Percentiles rank a stretch among this genome's conserved stretches.
Evolutionary conservation across 2,113 vertebrate species (phyloP).

Genomic region (Grammomys dolichurus): DNA sequence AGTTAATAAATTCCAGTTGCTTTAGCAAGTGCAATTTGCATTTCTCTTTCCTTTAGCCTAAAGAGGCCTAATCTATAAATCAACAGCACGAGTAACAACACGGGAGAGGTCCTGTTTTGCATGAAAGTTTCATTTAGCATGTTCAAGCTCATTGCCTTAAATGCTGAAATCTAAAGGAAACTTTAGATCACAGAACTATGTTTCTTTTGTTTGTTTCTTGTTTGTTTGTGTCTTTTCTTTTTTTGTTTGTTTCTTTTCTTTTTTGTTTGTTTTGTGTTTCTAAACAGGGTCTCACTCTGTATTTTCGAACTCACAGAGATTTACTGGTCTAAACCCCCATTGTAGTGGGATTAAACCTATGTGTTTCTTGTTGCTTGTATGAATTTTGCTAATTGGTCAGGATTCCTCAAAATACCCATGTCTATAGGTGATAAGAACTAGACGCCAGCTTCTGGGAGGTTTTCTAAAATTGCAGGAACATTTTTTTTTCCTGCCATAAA

Average conservation of each 20-base stretch:
- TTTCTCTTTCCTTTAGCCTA: not conserved
- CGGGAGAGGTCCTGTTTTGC: not conserved
- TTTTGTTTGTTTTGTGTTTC: not conserved
- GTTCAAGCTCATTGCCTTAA: not conserved
- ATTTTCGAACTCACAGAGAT: not conserved
- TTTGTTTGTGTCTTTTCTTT: not conserved
- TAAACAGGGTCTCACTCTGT: not conserved
- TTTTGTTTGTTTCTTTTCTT: not conserved
- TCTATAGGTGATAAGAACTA: not conserved
- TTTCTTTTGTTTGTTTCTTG: not conserved
- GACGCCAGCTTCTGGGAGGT: not conserved
- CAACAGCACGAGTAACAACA: not conserved
- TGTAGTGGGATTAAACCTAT: not conserved
- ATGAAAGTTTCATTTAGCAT: not conserved
- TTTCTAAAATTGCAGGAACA: not conserved
- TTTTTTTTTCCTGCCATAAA: not conserved
- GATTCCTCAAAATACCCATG: not conserved
- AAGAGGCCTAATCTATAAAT: not conserved
- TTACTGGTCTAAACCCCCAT: not conserved
- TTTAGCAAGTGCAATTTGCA: not conserved
- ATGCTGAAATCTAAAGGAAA: not conserved
- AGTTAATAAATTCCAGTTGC: not conserved
- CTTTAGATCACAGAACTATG: not conserved
- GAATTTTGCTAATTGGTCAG: not conserved
- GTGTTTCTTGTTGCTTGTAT: not conserved